phyloP scores from a whole-genome alignment of 2,113 vertebrate genomes.

The Prochilodus magdalenae region DNA sequence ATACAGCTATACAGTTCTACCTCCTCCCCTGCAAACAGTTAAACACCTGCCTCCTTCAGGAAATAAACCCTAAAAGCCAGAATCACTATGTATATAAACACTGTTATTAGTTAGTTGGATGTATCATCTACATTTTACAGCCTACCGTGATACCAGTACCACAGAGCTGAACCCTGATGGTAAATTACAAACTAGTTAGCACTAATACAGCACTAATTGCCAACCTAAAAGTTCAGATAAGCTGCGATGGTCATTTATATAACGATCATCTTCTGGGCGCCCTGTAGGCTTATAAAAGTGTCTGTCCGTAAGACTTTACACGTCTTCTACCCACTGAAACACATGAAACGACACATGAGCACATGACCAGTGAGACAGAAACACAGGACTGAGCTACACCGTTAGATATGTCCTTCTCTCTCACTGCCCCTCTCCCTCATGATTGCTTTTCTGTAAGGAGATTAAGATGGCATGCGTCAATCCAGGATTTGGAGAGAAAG shows the following conservation, averaged over 20 bases:
- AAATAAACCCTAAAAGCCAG: too few species aligned
- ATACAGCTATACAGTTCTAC: too few species aligned
- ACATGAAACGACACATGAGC: not conserved
- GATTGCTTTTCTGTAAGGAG: constrained; percentile 85
- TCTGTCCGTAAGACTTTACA: not conserved
- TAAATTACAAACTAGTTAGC: not conserved
- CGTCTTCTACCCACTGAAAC: constrained; percentile 1
- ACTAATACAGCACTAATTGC: not conserved
- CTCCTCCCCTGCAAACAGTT: too few species aligned
- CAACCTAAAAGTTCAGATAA: not conserved
- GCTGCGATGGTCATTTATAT: too few species aligned
- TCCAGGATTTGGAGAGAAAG: constrained; percentile 83
- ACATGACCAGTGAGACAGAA: not conserved
- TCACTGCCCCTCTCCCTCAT: constrained; percentile 53
- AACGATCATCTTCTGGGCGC: not conserved
- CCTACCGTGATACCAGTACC: too few species aligned
- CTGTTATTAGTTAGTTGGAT: too few species aligned
- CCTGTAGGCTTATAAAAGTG: not conserved
- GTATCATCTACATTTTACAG: too few species aligned
- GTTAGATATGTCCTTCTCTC: not conserved
- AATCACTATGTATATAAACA: too few species aligned
- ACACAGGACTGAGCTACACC: constrained; percentile 25
- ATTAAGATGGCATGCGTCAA: constrained; percentile 88
- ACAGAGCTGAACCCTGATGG: too few species aligned
- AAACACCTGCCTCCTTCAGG: not conserved